phyloP scores from a whole-genome alignment of 2,888 invertebrate species.

The Leptinotarsa peninsularis region DNA sequence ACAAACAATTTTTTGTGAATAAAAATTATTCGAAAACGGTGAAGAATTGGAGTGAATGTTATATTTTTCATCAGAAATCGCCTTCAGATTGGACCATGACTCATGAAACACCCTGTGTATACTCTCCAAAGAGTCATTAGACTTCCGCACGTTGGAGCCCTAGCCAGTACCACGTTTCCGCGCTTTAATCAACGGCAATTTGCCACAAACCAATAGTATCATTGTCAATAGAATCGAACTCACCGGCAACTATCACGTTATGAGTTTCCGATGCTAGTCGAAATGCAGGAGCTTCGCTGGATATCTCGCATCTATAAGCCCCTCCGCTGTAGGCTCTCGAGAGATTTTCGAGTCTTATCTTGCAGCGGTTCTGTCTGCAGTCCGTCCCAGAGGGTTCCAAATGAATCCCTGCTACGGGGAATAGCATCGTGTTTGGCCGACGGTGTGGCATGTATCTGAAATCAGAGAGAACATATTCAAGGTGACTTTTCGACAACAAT shows the following conservation, averaged over 20 bases:
- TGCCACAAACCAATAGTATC: neutral
- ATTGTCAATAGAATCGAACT: slow-evolving; percentile 44
- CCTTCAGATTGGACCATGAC: too few species aligned
- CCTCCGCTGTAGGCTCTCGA: slow-evolving; percentile 66
- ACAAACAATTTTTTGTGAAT: too few species aligned
- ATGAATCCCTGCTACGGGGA: slow-evolving; percentile 64
- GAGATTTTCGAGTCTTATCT: slow-evolving; percentile 63
- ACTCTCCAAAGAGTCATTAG: too few species aligned
- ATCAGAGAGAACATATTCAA: slow-evolving; percentile 63
- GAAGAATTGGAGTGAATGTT: too few species aligned
- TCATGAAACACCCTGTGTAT: too few species aligned
- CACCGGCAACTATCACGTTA: slow-evolving; percentile 73
- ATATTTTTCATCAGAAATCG: too few species aligned
- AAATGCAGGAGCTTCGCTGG: slow-evolving; percentile 73
- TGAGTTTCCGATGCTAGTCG: slow-evolving; percentile 70
- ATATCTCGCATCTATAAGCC: slow-evolving; percentile 73
- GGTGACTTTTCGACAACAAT: too few species aligned
- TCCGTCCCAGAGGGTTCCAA: slow-evolving; percentile 55
- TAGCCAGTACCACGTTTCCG: neutral
- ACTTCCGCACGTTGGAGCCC: neutral
- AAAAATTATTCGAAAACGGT: too few species aligned
- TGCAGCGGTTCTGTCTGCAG: slow-evolving; percentile 61
- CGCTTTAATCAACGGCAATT: neutral
- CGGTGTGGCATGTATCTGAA: slow-evolving; percentile 58
- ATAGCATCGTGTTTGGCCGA: slow-evolving; percentile 51